Evolutionary conservation across 2,113 vertebrate genomes (phyloP), one percentile per base, ranked within the genome.

Genomic region (Cnemophilus loriae): DNA sequence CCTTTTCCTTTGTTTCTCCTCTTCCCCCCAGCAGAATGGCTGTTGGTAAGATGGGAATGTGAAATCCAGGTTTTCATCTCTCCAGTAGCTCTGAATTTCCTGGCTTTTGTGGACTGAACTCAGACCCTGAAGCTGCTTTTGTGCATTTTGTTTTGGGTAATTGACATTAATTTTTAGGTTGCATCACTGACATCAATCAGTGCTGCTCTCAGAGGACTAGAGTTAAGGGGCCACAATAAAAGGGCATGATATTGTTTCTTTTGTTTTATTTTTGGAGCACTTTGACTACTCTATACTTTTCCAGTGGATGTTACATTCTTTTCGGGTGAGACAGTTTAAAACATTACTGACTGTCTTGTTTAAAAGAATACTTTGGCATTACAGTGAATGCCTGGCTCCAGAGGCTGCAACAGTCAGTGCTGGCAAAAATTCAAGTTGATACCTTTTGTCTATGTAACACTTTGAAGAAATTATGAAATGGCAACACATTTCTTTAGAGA

Each of bases 131-230:
- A 91, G 41, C 96, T 16, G 19, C 87, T 89, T 61, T 82, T 94
- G 89, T 89, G 89, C 94, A 53, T 93, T 94, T 97, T 95, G 90
- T 97, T 97, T 97, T 83, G 88, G 86, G 84, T 96, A 97, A 96
- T 76, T 97, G 95, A 97, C 92, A 90, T 88, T 95, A 96, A 96
- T 95, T 93, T 95, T 97, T 82, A 92, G 95, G 93, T 84, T 96
- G 96, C 96, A 96, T 80, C 87, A 79, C 87, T 9, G 52, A 92
- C 95, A 96, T 91, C 93, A 95, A 87, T 97, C 86, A 95, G 95
- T 4, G 1, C 46, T 84, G 46, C 67, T 91, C 94, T 96, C 93
- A 65, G 76, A 94, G 95, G 95, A 90, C 88, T 91, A 56, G 74
- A 93, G 95, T 84, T 94, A 74, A 87, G 74, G 90, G 89, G 80